Percentiles rank a stretch among this genome's conserved stretches.
Evolutionary conservation across 2,888 invertebrate species (phyloP).

Genomic region (Parelbella ahira): DNA sequence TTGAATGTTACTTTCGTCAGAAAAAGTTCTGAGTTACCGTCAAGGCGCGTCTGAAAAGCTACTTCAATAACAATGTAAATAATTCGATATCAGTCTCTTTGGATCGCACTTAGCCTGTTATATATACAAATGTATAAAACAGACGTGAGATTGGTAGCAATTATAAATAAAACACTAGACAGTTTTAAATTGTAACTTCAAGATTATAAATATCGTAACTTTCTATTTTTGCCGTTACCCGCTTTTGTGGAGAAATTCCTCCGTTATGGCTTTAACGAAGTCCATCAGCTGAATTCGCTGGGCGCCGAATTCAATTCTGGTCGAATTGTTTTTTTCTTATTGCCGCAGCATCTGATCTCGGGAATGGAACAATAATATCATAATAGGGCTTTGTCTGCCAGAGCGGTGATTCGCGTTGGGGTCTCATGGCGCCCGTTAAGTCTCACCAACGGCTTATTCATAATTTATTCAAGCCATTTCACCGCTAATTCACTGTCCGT

Average conservation of each 20-base stretch:
- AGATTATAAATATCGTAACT: no score
- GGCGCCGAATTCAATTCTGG: conserved; percentile 13
- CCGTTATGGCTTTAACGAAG: conserved; percentile 7
- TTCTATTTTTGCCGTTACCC: no score
- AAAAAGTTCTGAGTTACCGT: no score
- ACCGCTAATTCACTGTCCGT: conserved; percentile 57
- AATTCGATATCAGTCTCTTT: no score
- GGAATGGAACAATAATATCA: conserved; percentile 40
- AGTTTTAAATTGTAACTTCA: no score
- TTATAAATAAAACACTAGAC: no score
- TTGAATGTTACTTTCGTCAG: no score
- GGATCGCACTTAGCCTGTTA: no score
- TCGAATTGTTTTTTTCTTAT: conserved; percentile 26
- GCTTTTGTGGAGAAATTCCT: conserved; percentile 1
- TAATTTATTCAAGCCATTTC: conserved; percentile 67
- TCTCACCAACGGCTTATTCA: conserved; percentile 57
- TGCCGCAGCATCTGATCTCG: conserved; percentile 30
- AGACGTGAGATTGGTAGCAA: no score
- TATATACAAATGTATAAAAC: no score
- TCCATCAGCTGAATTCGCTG: conserved; percentile 8
- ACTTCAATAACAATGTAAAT: no score
- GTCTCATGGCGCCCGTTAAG: conserved; percentile 57
- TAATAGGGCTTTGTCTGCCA: conserved; percentile 42
- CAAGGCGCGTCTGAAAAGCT: no score
- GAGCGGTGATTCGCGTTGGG: conserved; percentile 43